These are phyloP conservation scores for Tetragnatha versicolor DNA, from an alignment of 1,140 invertebrate species.

Conservation along the genomic window DNA sequence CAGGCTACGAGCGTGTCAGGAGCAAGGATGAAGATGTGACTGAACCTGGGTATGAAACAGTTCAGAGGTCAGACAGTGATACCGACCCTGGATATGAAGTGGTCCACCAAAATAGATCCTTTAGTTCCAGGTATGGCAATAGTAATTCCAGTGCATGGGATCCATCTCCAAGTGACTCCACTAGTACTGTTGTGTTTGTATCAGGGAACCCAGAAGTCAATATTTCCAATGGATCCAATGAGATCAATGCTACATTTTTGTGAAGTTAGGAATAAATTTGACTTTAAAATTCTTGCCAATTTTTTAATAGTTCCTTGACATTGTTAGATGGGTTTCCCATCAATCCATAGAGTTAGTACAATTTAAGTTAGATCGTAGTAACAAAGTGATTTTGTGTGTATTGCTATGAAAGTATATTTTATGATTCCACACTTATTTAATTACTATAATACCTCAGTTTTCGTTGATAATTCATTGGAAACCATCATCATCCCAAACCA, in stretches of 20 bases:
- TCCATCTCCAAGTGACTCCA: conserved; percentile 5
- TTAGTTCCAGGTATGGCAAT: conserved; percentile 16
- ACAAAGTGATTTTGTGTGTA: no score
- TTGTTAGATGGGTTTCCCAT: no score
- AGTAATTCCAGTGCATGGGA: background rate
- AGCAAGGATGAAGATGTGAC: conserved; percentile 25
- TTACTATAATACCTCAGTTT: no score
- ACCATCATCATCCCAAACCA: no score
- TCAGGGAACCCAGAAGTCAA: conserved; percentile 13
- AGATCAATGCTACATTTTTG: conserved; percentile 34
- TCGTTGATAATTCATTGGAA: no score
- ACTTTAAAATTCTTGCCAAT: background rate
- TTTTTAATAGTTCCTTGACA: background rate
- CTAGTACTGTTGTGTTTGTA: conserved; percentile 45
- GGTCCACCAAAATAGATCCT: conserved; percentile 28
- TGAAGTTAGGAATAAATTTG: background rate
- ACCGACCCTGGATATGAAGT: conserved; percentile 51
- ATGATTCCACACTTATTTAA: no score
- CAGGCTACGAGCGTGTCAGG: conserved; percentile 43
- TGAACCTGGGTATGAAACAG: conserved; percentile 50
- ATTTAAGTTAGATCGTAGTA: no score
- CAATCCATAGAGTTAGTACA: no score
- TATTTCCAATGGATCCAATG: conserved; percentile 14
- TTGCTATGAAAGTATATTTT: no score
- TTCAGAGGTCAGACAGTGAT: conserved; percentile 51